Base-by-base conservation (phyloP, 2,888 invertebrate genomes). In the Thecophora atra region DNA sequence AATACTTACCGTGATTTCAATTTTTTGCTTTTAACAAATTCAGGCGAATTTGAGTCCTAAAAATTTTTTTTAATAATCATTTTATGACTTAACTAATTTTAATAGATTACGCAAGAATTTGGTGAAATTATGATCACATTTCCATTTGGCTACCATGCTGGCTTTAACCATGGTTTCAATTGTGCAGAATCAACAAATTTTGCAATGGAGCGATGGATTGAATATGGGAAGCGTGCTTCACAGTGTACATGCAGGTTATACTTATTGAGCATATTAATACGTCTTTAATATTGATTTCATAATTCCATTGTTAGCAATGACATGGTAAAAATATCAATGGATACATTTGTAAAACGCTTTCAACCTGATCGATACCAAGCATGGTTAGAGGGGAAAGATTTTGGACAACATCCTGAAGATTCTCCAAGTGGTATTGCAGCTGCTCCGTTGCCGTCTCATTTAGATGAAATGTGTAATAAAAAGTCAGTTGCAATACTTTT, bases 111-210 rank as follows among this genome's bases (percentile, higher is more conserved):
- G 0, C 99, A 99, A 89, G 94, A 96, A 83, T 90, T 92, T 5
- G 98, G 98, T 0, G 98, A 99, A 87, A 97, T 99, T 77, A 99
- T 99, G 94, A 97, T 99, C 58, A 99, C 99, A 0, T 99, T 99
- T 86, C 99, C 99, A 0, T 98, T 94, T 86, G 99, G 98, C 0
- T 99, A 99, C 85, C 99, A 99, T 86, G 96, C 98, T 75, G 92
- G 99, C 0, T 99, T 98, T 83, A 99, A 99, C 86, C 96, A 98
- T 84, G 99, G 99, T 2, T 99, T 97, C 84, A 99, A 99, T 84
- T 94, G 98, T 85, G 99, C 99, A 0, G 99, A 99, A 86, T 98
- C 98, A 0, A 99, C 99, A 0, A 99, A 99, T 88, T 99, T 99
- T 88, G 99, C 99, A 1, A 93, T 96, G 71, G 93, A 94, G 5